A percentile compares a stretch with the other conserved stretches of the same genome.
These are phyloP conservation scores for Crenichthys baileyi DNA, from an alignment of 2,797 vertebrate species.

Conservation along the genomic window DNA sequence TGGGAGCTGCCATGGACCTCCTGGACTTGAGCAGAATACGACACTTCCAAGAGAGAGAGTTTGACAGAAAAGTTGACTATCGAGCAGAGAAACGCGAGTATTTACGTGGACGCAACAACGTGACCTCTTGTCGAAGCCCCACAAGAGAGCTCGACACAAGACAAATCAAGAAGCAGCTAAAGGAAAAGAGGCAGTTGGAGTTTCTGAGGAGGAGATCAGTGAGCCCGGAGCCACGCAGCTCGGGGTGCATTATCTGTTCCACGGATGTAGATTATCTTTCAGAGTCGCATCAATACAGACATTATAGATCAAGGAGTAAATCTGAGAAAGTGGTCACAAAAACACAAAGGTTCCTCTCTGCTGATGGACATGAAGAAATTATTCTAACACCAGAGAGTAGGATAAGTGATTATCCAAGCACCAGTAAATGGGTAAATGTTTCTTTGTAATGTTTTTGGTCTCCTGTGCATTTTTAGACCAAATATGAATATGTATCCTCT, in stretches of 20 bases:
- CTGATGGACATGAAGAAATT: constrained; percentile 53
- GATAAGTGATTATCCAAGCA: constrained; percentile 45
- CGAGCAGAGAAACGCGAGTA: constrained; percentile 75
- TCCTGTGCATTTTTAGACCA: background rate
- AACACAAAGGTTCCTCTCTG: constrained; percentile 9
- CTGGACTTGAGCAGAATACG: constrained; percentile 31
- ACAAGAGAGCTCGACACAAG: constrained; percentile 63
- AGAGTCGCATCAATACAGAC: constrained; percentile 24
- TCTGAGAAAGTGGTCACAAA: constrained; percentile 36
- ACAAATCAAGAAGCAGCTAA: constrained; percentile 72
- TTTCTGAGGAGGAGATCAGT: constrained; percentile 78
- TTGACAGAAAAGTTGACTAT: constrained; percentile 71
- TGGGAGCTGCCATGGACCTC: constrained; percentile 65
- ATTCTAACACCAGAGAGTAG: constrained; percentile 47
- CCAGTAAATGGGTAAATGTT: constrained; percentile 70
- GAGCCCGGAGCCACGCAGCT: constrained; percentile 51
- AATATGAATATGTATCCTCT: background rate
- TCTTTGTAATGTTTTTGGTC: background rate
- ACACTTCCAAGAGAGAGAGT: constrained; percentile 51
- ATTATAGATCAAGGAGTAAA: constrained; percentile 18
- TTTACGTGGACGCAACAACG: constrained; percentile 79
- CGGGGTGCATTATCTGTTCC: constrained; percentile 31
- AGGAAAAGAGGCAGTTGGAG: constrained; percentile 79
- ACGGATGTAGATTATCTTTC: constrained; percentile 24
- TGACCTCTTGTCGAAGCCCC: constrained; percentile 81